Evolutionary conservation across 1,140 invertebrate genomes (phyloP).

Genomic region (Protaetia brevitarsis): DNA sequence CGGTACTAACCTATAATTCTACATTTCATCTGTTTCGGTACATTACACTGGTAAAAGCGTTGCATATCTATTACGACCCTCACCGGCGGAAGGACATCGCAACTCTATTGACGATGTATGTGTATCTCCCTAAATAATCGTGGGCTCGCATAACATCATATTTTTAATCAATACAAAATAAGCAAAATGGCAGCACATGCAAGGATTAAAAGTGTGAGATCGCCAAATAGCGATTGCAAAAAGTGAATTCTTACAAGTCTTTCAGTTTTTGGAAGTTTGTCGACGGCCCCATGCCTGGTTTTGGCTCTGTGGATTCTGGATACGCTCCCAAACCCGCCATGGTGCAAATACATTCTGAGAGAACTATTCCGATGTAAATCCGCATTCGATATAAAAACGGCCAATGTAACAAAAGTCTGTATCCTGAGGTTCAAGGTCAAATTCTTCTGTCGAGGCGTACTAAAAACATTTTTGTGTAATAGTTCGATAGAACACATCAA

Average conservation of each 20-base stretch:
- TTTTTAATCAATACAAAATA: slow-evolving; percentile 1
- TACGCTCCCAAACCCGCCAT: slow-evolving; percentile 88
- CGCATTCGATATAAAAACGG: slow-evolving; percentile 82
- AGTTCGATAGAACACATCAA: too few species aligned
- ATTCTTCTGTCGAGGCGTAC: slow-evolving; percentile 69
- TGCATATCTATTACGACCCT: too few species aligned
- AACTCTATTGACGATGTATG: too few species aligned
- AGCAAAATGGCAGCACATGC: too few species aligned
- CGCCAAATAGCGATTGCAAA: background rate
- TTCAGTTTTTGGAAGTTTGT: slow-evolving; percentile 56
- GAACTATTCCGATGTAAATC: slow-evolving; percentile 83
- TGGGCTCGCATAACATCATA: too few species aligned
- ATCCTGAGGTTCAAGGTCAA: slow-evolving; percentile 64
- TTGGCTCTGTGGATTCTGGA: slow-evolving; percentile 66
- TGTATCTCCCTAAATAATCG: too few species aligned
- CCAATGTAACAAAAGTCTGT: slow-evolving; percentile 80
- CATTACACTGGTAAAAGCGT: too few species aligned
- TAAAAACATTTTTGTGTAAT: slow-evolving; percentile 52
- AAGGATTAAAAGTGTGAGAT: too few species aligned
- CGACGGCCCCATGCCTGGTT: slow-evolving; percentile 79
- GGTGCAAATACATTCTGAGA: slow-evolving; percentile 91
- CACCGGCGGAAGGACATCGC: too few species aligned
- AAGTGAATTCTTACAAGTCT: slow-evolving; percentile 47
- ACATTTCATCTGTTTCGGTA: too few species aligned
- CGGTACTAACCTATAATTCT: too few species aligned